Conservation (phyloP, 2,888 invertebrate species). For the Pseudoips prasinana region DNA sequence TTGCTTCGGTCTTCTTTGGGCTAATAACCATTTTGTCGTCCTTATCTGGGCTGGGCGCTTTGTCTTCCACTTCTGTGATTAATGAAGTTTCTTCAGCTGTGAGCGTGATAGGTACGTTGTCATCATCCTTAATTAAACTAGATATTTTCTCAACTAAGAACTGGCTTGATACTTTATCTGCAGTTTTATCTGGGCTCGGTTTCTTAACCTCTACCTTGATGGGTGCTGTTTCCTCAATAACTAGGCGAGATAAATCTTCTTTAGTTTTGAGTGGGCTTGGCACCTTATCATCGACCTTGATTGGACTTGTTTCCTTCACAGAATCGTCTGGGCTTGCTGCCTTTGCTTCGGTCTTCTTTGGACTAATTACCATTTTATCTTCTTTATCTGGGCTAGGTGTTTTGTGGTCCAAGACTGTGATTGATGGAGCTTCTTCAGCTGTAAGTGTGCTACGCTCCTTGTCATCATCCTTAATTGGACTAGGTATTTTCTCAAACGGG, state of each 20-base stretch:
- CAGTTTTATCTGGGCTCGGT: neutral
- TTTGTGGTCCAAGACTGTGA: neutral
- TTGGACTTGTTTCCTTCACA: neutral
- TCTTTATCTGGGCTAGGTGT: neutral
- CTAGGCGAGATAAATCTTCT: no score
- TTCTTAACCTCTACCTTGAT: no score
- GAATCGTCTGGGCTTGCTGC: neutral
- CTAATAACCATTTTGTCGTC: no score
- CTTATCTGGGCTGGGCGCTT: constrained; percentile 1
- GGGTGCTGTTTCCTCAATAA: no score
- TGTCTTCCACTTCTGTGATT: neutral
- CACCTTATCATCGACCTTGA: neutral
- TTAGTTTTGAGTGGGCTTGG: no score
- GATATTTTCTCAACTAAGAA: neutral
- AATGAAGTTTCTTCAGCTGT: neutral
- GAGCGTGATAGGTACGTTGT: neutral
- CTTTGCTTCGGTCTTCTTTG: no score
- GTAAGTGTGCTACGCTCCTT: neutral
- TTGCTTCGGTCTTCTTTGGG: neutral
- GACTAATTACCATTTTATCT: no score
- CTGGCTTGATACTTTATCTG: neutral
- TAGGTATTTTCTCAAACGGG: neutral
- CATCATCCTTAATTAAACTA: neutral
- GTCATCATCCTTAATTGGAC: neutral
- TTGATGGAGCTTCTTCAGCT: neutral